Evolutionary conservation across 2,113 vertebrate species (phyloP), one percentile per base, ranked within the genome.

Genomic region (Butorides virescens): DNA sequence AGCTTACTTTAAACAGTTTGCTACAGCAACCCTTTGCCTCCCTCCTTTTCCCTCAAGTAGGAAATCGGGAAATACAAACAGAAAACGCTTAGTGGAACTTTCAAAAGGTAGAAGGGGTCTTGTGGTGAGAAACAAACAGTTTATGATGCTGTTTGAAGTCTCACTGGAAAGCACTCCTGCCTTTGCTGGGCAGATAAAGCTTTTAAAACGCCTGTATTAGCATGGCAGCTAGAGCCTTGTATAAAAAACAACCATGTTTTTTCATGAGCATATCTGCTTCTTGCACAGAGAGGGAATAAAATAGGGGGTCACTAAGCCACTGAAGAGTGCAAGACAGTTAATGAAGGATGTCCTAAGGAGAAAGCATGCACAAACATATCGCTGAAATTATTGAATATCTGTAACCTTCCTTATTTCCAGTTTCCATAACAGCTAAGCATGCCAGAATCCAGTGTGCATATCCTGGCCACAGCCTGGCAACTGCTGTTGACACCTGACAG

Each of bases 131-230:
- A 95, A 93, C 89, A 97, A 95, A 88, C 68, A 92, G 90, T 94
- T 97, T 86, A 70, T 81, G 81, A 75, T 15, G 63, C 95, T 91
- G 63, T 96, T 97, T 97, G 95, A 97, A 94, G 94, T 78, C 95
- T 96, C 94, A 59, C 53, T 96, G 94, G 92, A 88, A 97, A 95
- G 90, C 73, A 96, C 56, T 65, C 74, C 88, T 95, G 89, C 53
- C 90, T 94, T 86, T 86, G 36, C 92, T 67, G 70, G 80, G 53
- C 79, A 92, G 80, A 61, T 47, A 70, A 92, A 84, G 77, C 34
- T 34, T 68, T 68, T 79, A 34, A 97, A 96, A 92, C 2, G 20
- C n/a, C 49, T 95, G 76, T 88, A 94, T 88, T 84, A 83, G 87
- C 88, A 93, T 52, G 59, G 49, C 88, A 95, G 87, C 77, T 58